Evolutionary conservation across 2,888 invertebrate species (phyloP).

Genomic region (Metallyticus violacea): DNA sequence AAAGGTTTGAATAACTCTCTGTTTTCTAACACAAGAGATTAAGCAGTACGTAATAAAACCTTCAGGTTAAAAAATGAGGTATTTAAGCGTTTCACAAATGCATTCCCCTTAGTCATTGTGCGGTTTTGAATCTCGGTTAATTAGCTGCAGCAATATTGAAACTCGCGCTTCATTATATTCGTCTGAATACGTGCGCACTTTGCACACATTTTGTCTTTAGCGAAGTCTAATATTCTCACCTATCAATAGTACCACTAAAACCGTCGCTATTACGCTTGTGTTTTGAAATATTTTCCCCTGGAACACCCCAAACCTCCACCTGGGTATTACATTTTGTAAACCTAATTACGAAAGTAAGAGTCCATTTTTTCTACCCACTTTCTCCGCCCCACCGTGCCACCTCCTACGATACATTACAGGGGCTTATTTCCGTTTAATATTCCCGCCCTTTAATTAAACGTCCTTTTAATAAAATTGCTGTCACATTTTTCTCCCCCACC

Average conservation of each 20-base stretch:
- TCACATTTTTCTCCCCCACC: conserved; percentile 4
- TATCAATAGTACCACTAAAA: neutral
- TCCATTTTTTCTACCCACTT: conserved; percentile 6
- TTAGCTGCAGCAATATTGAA: neutral
- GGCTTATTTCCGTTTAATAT: conserved; percentile 19
- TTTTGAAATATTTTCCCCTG: neutral
- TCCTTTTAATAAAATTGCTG: conserved; percentile 20
- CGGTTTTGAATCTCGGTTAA: neutral
- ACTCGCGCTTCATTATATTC: neutral
- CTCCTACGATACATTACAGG: conserved; percentile 14
- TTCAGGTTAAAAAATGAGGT: no score
- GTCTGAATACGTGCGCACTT: neutral
- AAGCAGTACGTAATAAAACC: neutral
- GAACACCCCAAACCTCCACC: neutral
- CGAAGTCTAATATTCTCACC: neutral
- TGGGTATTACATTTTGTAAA: conserved; percentile 17
- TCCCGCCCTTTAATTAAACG: conserved; percentile 16
- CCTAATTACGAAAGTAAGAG: conserved; percentile 17
- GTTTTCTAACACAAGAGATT: neutral
- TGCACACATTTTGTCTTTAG: neutral
- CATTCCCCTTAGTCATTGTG: neutral
- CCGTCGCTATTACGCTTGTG: neutral
- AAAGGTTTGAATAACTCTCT: neutral
- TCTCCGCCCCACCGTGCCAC: neutral
- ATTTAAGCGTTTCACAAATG: neutral